Conservation (phyloP, 2,797 vertebrate genomes). For the Sebastes cheni region DNA sequence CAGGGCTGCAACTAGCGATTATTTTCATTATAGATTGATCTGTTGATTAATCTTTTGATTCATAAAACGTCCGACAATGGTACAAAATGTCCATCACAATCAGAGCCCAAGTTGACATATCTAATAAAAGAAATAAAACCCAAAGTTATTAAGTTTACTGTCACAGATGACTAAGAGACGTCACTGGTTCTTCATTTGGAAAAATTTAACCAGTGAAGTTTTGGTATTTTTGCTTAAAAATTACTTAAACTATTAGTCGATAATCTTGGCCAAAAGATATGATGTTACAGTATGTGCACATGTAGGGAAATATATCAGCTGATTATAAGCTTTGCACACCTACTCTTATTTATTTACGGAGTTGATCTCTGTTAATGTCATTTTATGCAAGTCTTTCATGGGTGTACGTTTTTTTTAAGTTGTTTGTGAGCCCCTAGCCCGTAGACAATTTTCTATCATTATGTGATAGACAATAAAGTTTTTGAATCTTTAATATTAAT, state of each 20-base stretch:
- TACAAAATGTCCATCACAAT: not conserved
- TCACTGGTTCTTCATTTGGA: too few species aligned
- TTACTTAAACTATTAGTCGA: not conserved
- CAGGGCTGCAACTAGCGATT: too few species aligned
- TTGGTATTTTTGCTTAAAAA: not conserved
- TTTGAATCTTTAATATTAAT: not conserved
- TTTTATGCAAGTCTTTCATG: not conserved
- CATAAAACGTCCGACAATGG: not conserved
- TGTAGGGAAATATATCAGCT: too few species aligned
- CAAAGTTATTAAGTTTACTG: not conserved
- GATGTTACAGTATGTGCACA: too few species aligned
- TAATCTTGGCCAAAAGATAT: fast-evolving
- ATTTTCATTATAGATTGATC: too few species aligned
- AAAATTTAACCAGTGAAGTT: too few species aligned
- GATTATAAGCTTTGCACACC: fast-evolving
- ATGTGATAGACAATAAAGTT: not conserved
- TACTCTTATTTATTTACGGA: too few species aligned
- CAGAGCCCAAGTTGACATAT: too few species aligned
- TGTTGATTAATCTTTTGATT: too few species aligned
- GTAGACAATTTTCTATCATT: not conserved
- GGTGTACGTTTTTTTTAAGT: fast-evolving
- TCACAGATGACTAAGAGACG: not conserved
- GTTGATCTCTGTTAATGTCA: fast-evolving
- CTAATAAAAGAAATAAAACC: fast-evolving
- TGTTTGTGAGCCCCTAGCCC: too few species aligned